Evolutionary conservation across 2,113 vertebrate species (phyloP).

Genomic region (Neomonachus schauinslandi): DNA sequence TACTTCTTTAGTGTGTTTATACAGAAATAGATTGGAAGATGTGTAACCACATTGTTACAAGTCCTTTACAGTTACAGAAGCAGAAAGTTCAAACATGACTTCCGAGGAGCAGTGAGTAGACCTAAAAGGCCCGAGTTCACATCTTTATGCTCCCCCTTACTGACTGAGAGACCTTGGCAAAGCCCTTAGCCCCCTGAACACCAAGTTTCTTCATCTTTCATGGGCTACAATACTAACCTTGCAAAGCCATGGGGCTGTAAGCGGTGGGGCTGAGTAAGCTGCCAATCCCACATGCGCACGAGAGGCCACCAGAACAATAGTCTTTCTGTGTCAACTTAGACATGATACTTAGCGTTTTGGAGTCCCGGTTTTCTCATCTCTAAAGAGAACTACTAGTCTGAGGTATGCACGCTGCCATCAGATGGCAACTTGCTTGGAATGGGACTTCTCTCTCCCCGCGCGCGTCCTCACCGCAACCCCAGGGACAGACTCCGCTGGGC

Average conservation of each 20-base stretch:
- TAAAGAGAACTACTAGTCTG: neutral
- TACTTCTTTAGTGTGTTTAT: neutral
- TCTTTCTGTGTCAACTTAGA: neutral
- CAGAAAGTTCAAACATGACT: neutral
- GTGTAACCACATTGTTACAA: neutral
- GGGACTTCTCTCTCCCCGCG: neutral
- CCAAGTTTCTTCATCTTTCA: neutral
- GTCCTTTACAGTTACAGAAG: neutral
- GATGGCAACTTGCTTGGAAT: neutral
- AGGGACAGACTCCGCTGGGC: neutral
- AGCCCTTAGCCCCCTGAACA: neutral
- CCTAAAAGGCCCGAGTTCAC: fast-evolving
- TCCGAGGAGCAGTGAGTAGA: neutral
- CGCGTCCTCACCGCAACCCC: fast-evolving
- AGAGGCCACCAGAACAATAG: neutral
- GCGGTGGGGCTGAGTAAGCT: neutral
- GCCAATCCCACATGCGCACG: fast-evolving
- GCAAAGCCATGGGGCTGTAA: neutral
- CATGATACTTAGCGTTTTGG: neutral
- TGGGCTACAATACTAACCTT: neutral
- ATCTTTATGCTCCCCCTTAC: fast-evolving
- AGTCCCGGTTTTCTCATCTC: neutral
- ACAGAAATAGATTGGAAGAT: constrained; percentile 8
- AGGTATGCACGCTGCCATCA: neutral
- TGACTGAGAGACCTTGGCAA: neutral